Conservation (phyloP, 2,888 invertebrate genomes). For the Chydorus sphaericus region DNA sequence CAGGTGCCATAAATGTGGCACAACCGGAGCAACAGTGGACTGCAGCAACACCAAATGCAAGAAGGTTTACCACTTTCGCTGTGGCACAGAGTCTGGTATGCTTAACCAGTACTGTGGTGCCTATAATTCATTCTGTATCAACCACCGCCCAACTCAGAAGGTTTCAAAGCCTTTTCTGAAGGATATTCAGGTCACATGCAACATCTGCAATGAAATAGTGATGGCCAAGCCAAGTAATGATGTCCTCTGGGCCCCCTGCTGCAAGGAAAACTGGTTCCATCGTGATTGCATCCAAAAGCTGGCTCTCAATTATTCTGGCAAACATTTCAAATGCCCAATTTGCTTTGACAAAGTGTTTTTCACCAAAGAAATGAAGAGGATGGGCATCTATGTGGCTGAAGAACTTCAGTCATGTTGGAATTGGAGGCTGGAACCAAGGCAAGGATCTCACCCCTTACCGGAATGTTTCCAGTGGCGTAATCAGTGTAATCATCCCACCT, state of each 20-base stretch:
- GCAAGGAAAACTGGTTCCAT: constrained; percentile 7
- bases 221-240: neutral
- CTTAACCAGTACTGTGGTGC: constrained; percentile 47
- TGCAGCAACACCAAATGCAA: constrained; percentile 49
- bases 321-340: neutral
- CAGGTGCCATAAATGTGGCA: constrained; percentile 54
- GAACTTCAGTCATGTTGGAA: constrained; percentile 84
- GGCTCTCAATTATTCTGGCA: neutral
- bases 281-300: neutral
- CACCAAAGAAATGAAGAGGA: constrained; percentile 36
- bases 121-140: constrained; percentile 45
- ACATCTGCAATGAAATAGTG: neutral
- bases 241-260: constrained; percentile 11
- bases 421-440: constrained; percentile 51
- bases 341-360: neutral
- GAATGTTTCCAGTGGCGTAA: no score
- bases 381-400: constrained; percentile 65
- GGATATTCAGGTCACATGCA: neutral
- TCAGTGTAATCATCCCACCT: constrained; percentile 42
- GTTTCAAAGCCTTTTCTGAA: constrained; percentile 28
- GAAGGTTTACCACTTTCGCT: constrained; percentile 55
- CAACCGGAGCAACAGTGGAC: constrained; percentile 51
- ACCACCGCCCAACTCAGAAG: constrained; percentile 42
- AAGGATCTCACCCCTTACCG: constrained; percentile 51
- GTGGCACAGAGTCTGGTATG: constrained; percentile 47